Percentiles rank a stretch among this genome's conserved stretches.
These are phyloP conservation scores for Aldabrachelys gigantea DNA, from an alignment of 2,113 vertebrate genomes.

Conservation along the genomic window DNA sequence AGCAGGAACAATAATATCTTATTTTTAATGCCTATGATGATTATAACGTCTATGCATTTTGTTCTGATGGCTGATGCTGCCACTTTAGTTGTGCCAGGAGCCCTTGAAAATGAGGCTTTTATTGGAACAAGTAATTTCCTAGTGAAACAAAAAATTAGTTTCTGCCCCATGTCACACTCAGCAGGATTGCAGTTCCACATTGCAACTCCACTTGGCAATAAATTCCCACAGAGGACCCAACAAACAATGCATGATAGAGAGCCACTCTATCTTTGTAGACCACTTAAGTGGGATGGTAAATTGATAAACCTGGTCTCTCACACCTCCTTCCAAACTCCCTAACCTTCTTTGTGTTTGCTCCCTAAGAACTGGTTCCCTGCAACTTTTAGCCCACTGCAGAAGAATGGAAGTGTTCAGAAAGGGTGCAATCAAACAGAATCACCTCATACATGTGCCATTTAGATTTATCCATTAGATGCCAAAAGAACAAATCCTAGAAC, in stretches of 20 bases:
- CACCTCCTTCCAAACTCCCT: background rate
- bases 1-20: background rate
- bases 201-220: background rate
- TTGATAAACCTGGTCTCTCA: constrained; percentile 16
- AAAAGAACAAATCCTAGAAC: background rate
- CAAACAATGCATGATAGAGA: constrained; percentile 49
- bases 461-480: background rate
- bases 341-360: background rate
- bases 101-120: background rate
- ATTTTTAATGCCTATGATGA: background rate
- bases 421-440: background rate
- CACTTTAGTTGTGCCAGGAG: constrained; percentile 1
- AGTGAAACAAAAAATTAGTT: background rate
- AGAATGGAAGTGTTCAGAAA: background rate
- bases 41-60: background rate
- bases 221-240: background rate
- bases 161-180: background rate
- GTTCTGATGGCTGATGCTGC: background rate
- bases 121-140: background rate
- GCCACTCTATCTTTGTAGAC: background rate
- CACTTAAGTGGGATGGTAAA: constrained; percentile 35
- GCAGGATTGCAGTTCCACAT: constrained; percentile 14
- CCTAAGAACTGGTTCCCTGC: background rate
- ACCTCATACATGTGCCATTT: background rate
- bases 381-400: background rate